Conservation (phyloP, 2,888 invertebrate species). For the Sphaerophoria rueppellii region DNA sequence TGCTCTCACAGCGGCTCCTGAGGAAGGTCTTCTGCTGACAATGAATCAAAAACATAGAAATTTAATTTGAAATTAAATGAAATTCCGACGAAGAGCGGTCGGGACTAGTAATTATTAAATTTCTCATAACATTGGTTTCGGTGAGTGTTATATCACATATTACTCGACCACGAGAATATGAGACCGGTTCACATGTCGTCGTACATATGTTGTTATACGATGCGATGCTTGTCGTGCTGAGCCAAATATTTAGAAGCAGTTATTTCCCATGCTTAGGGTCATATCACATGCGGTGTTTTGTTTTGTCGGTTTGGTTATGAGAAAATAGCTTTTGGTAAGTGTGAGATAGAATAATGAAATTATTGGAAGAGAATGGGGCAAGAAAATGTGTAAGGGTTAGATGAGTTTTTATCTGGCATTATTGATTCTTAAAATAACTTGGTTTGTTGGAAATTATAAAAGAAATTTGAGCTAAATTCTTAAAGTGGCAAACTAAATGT, state of each 20-base stretch:
- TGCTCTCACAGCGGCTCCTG: slow-evolving; percentile 76
- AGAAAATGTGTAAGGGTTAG: background rate
- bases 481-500: too few species aligned
- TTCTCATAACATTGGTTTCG: slow-evolving; percentile 35
- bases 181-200: too few species aligned
- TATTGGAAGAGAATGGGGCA: background rate
- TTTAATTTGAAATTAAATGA: slow-evolving; percentile 40
- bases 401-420: too few species aligned
- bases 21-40: slow-evolving; percentile 77
- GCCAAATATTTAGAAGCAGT: slow-evolving; percentile 11
- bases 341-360: background rate
- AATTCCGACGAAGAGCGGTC: slow-evolving; percentile 10
- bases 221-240: background rate
- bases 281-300: too few species aligned
- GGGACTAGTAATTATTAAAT: slow-evolving; percentile 23
- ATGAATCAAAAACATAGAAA: slow-evolving; percentile 24
- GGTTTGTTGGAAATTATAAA: too few species aligned
- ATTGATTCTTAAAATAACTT: too few species aligned
- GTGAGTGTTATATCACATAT: background rate
- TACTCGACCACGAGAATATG: background rate
- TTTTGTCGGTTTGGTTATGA: too few species aligned
- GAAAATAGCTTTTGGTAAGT: background rate
- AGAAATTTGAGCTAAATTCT: too few species aligned
- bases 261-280: background rate
- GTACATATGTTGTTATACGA: too few species aligned